Conservation (phyloP, 1,140 invertebrate genomes). For the Phthorimaea operculella region DNA sequence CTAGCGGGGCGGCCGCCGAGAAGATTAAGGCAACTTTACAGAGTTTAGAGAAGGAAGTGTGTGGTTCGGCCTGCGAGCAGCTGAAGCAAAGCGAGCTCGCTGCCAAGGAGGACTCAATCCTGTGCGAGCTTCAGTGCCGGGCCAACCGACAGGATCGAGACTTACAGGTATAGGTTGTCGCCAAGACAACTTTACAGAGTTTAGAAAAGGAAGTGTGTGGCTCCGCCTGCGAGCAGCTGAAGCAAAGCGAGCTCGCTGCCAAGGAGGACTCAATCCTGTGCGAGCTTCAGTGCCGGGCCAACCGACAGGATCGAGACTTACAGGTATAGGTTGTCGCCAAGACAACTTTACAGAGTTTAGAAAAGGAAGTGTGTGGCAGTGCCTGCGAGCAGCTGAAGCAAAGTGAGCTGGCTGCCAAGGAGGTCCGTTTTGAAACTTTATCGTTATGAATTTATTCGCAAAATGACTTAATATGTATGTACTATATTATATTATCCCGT, state of each 20-base stretch:
- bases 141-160: constrained; percentile 40
- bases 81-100: constrained; percentile 32
- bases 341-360: constrained; percentile 7
- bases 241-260: constrained; percentile 32
- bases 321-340: too few relatives aligned
- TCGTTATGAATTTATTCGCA: too few relatives aligned
- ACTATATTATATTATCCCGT: too few relatives aligned
- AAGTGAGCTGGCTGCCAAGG: constrained; percentile 29
- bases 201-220: constrained; percentile 37
- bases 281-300: constrained; percentile 29
- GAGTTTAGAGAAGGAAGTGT: constrained; percentile 33
- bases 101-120: constrained; percentile 21
- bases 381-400: constrained; percentile 27
- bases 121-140: constrained; percentile 35
- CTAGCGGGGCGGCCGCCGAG: constrained; percentile 23
- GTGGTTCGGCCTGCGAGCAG: constrained; percentile 25
- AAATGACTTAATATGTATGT: too few relatives aligned
- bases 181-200: not conserved
- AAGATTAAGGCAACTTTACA: constrained; percentile 17
- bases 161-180: constrained; percentile 28
- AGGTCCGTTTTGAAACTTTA: too few relatives aligned
- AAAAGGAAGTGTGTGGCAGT: constrained; percentile 33
- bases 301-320: constrained; percentile 44
- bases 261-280: constrained; percentile 25
- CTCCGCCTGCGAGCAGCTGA: constrained; percentile 23